A percentile compares a stretch with the other conserved stretches of the same genome.
These are phyloP conservation scores for Heliornis fulica DNA, from an alignment of 2,113 vertebrate species.

Conservation along the genomic window DNA sequence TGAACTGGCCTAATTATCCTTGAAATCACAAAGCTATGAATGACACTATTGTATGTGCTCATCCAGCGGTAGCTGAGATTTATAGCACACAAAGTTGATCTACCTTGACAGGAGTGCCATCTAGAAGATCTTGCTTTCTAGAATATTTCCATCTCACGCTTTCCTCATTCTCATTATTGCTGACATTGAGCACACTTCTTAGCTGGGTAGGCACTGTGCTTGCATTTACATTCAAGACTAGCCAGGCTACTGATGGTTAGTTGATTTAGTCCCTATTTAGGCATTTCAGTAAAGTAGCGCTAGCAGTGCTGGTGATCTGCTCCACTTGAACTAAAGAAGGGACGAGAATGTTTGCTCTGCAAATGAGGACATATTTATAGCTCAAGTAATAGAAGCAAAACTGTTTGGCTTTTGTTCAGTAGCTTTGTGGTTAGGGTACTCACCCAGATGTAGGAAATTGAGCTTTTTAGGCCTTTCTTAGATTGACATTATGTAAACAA, in stretches of 20 bases:
- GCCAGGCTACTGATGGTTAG: neutral
- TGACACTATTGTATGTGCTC: neutral
- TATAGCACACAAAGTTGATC: neutral
- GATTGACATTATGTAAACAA: neutral
- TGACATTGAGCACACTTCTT: neutral
- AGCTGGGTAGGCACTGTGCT: neutral
- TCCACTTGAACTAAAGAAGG: neutral
- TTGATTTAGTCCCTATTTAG: neutral
- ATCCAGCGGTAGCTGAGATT: neutral
- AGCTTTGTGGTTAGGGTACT: neutral
- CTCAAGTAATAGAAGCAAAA: neutral
- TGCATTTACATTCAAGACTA: neutral
- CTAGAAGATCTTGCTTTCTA: neutral
- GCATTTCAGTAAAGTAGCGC: neutral
- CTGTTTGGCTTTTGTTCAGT: neutral
- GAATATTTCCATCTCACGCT: neutral
- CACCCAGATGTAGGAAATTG: neutral
- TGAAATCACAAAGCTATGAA: constrained; percentile 12
- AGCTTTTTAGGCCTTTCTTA: neutral
- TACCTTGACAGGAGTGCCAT: neutral
- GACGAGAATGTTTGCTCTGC: neutral
- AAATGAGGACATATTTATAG: neutral
- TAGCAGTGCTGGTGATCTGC: neutral
- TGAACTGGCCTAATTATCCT: constrained; percentile 32
- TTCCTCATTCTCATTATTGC: neutral